A percentile compares a stretch with the other conserved stretches of the same genome.
phyloP scores from a whole-genome alignment of 2,888 invertebrate genomes.

The Mantis religiosa region DNA sequence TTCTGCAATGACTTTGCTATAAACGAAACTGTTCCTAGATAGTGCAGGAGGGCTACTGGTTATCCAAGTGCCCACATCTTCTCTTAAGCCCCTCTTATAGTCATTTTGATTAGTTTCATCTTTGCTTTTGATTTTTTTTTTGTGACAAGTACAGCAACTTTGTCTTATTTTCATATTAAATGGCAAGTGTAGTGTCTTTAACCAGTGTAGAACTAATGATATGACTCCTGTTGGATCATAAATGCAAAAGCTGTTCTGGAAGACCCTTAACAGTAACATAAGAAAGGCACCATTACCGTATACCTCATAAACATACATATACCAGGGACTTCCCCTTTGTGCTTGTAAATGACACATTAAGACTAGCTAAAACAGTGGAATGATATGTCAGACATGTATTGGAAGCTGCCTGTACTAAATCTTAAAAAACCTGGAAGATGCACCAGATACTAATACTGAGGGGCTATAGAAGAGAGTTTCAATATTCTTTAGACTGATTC shows the following conservation, averaged over 20 bases:
- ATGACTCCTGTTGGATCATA: too few species aligned
- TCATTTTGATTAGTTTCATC: too few species aligned
- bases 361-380: not conserved
- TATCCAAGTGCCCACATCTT: too few species aligned
- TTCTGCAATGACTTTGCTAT: too few species aligned
- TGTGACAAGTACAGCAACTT: too few species aligned
- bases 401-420: not conserved
- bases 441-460: not conserved
- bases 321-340: not conserved
- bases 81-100: too few species aligned
- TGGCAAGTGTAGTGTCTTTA: too few species aligned
- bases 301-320: not conserved
- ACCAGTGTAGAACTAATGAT: too few species aligned
- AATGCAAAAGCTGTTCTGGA: not conserved
- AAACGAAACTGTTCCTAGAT: too few species aligned
- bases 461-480: not conserved
- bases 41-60: too few species aligned
- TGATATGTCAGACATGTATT: not conserved
- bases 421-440: not conserved
- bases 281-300: not conserved
- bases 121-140: too few species aligned
- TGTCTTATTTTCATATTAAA: too few species aligned
- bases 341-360: not conserved
- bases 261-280: not conserved
- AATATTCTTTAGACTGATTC: not conserved